A percentile compares a stretch with the other conserved stretches of the same genome.
phyloP scores from a whole-genome alignment of 2,888 invertebrate species.

The Sceliomorpha sp. region DNA sequence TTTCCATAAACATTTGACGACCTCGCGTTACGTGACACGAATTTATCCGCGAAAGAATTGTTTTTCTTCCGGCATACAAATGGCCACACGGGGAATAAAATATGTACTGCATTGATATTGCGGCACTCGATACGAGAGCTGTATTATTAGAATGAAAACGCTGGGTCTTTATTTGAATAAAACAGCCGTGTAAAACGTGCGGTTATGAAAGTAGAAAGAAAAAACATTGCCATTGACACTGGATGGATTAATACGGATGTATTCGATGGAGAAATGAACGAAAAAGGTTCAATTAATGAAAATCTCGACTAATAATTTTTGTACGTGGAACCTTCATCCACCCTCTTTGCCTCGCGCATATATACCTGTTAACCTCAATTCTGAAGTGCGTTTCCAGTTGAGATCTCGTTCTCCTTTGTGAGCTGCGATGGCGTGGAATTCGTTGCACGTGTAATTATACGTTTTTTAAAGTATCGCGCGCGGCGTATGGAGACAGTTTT shows the following conservation, averaged over 20 bases:
- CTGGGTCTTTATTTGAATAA: slow-evolving; percentile 23
- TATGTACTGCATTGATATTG: slow-evolving; percentile 26
- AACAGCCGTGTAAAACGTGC: slow-evolving; percentile 25
- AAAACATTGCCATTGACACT: too few species aligned
- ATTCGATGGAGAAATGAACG: slow-evolving; percentile 2
- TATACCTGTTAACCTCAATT: slow-evolving; percentile 28
- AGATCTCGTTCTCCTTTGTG: slow-evolving; percentile 27
- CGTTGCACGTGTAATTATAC: slow-evolving; percentile 12
- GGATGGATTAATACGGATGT: slow-evolving; percentile 2
- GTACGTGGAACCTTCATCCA: slow-evolving; percentile 14
- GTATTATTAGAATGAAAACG: slow-evolving; percentile 32
- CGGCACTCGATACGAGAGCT: slow-evolving; percentile 19
- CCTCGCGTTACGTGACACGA: not conserved
- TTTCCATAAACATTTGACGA: too few species aligned
- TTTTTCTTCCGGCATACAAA: not conserved
- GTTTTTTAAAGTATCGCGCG: slow-evolving; percentile 17
- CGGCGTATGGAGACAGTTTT: too few species aligned
- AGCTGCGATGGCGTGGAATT: slow-evolving; percentile 24
- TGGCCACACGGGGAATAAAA: slow-evolving; percentile 19
- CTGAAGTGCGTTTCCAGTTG: slow-evolving; percentile 34
- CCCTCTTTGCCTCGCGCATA: slow-evolving; percentile 2
- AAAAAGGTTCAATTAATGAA: slow-evolving; percentile 29
- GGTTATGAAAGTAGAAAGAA: not conserved
- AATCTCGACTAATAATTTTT: slow-evolving; percentile 36
- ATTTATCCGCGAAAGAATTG: not conserved